These are phyloP conservation scores for Orthosia cruda DNA, from an alignment of 2,888 invertebrate genomes.

Conservation along the genomic window DNA sequence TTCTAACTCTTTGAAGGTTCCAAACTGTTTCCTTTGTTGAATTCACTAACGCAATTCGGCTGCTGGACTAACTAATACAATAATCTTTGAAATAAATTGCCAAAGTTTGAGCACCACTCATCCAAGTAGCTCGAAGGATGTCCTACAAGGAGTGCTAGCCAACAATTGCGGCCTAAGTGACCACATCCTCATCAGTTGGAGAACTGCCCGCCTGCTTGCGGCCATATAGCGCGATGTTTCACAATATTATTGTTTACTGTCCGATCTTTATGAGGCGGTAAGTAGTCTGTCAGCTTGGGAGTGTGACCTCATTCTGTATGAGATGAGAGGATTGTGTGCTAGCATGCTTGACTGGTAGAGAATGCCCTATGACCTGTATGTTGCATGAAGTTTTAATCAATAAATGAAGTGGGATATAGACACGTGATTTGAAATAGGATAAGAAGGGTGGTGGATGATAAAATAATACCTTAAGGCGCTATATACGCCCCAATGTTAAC, in stretches of 20 bases:
- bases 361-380: too few relatives aligned
- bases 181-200: constrained; percentile 89
- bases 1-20: too few relatives aligned
- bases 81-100: too few relatives aligned
- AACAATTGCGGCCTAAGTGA: constrained; percentile 90
- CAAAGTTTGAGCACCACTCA: constrained; percentile 77
- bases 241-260: constrained; percentile 67
- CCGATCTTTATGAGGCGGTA: constrained; percentile 57
- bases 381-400: too few relatives aligned
- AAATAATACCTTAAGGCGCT: too few relatives aligned
- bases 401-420: background rate
- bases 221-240: constrained; percentile 67
- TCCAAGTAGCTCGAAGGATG: constrained; percentile 82
- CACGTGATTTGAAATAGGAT: background rate
- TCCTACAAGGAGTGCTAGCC: constrained; percentile 85
- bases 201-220: constrained; percentile 77
- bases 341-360: background rate
- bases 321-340: background rate
- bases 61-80: too few relatives aligned
- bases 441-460: background rate
- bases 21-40: too few relatives aligned
- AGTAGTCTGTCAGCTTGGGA: constrained; percentile 39
- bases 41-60: too few relatives aligned
- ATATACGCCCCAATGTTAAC: too few relatives aligned
- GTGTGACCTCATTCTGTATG: constrained; percentile 43